Evolutionary conservation across 2,888 invertebrate species (phyloP).

Genomic region (Phania funesta): DNA sequence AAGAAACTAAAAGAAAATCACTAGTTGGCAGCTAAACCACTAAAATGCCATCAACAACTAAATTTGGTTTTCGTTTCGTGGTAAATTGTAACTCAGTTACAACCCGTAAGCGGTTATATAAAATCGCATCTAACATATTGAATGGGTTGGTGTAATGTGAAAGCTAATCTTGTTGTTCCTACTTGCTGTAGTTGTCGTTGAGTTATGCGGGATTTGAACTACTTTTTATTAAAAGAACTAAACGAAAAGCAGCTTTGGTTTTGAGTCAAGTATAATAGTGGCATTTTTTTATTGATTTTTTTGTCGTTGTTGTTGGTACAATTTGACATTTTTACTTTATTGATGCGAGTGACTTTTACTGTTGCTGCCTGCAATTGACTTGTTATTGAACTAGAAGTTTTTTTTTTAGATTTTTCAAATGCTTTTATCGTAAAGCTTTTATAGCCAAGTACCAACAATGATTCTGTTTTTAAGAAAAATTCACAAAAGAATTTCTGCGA

Average conservation of each 20-base stretch:
- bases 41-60: constrained; percentile 57
- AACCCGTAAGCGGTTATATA: neutral
- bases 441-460: neutral
- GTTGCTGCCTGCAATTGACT: constrained; percentile 57
- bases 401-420: constrained; percentile 15
- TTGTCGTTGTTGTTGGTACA: neutral
- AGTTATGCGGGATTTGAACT: neutral
- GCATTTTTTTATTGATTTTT: constrained; percentile 11
- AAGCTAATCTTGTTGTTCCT: constrained; percentile 37
- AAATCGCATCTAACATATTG: neutral
- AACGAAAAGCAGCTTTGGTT: constrained; percentile 27
- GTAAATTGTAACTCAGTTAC: constrained; percentile 34
- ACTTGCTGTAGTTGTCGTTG: neutral
- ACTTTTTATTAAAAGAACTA: constrained; percentile 6
- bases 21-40: constrained; percentile 51
- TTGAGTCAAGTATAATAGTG: constrained; percentile 44
- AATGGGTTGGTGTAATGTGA: neutral
- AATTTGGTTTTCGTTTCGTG: constrained; percentile 48
- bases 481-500: neutral
- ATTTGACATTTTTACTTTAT: constrained; percentile 15
- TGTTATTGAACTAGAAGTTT: constrained; percentile 32
- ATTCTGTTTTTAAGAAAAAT: neutral
- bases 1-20: constrained; percentile 34
- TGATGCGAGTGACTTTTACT: constrained; percentile 52
- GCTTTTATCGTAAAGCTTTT: constrained; percentile 29